These are phyloP conservation scores for Gymnothorax javanicus DNA, from an alignment of 2,797 vertebrate species.

Conservation along the genomic window DNA sequence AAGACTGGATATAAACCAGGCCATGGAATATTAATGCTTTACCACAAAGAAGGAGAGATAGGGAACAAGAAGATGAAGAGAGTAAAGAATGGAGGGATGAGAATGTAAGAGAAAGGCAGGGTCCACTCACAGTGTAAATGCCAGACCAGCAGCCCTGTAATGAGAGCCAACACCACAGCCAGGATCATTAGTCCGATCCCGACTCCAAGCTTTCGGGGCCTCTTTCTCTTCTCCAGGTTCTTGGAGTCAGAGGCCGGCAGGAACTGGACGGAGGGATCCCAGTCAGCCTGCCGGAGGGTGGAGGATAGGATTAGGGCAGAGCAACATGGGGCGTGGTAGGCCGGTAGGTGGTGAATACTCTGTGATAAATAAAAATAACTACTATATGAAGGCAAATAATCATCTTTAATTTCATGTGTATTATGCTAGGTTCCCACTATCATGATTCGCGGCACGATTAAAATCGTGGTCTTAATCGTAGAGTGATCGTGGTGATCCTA, in stretches of 20 bases:
- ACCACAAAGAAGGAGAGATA: neutral
- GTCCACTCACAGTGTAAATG: constrained; percentile 83
- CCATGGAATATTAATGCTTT: no score
- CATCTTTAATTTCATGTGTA: no score
- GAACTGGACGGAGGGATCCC: constrained; percentile 68
- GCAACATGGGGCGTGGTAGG: no score
- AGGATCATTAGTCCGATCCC: constrained; percentile 11
- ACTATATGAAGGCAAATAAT: no score
- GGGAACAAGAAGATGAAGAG: neutral
- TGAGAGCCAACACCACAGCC: constrained; percentile 62
- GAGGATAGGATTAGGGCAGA: neutral
- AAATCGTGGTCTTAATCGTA: no score
- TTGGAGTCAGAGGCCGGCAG: constrained; percentile 72
- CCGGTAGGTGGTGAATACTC: no score
- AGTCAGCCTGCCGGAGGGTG: constrained; percentile 47
- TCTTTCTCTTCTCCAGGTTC: constrained; percentile 72
- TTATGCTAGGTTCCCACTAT: no score
- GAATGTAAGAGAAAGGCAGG: neutral
- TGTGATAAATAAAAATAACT: no score
- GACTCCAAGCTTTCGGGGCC: constrained; percentile 44
- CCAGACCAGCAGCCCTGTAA: constrained; percentile 81
- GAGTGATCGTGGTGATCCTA: no score
- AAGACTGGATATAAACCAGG: no score
- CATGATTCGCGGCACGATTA: no score
- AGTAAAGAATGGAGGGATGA: neutral